Evolutionary conservation across 2,113 vertebrate species (phyloP).

Genomic region (Rhinolophus ferrumequinum): DNA sequence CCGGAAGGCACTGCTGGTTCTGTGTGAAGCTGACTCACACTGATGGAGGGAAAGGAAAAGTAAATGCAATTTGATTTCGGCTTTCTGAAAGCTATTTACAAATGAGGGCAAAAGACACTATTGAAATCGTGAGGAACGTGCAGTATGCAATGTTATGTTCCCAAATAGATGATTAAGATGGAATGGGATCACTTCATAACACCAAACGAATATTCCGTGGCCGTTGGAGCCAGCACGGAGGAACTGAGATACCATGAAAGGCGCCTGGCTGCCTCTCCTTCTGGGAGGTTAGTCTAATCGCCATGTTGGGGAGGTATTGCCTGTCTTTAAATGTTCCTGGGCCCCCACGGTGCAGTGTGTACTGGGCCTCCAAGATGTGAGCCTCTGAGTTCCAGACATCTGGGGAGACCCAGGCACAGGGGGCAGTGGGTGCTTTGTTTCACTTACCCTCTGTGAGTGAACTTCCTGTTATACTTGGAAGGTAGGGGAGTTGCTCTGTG

Average conservation of each 20-base stretch:
- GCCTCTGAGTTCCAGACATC: not conserved
- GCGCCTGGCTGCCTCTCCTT: no score
- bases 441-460: not conserved
- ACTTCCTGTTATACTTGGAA: not conserved
- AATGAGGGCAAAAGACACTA: not conserved
- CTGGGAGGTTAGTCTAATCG: not conserved
- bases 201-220: not conserved
- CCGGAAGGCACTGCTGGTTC: not conserved
- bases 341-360: not conserved
- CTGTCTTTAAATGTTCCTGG: not conserved
- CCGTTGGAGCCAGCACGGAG: not conserved
- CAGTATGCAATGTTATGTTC: not conserved
- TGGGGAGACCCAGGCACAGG: not conserved
- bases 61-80: conserved; percentile 35
- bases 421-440: not conserved
- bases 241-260: not conserved
- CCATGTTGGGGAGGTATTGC: not conserved
- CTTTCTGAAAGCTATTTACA: conserved; percentile 56
- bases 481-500: not conserved
- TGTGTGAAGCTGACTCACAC: conserved; percentile 29
- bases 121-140: not conserved
- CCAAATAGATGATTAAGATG: not conserved
- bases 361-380: not conserved
- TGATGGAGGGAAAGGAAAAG: conserved; percentile 29
- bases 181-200: not conserved